phyloP scores from a whole-genome alignment of 2,113 vertebrate genomes.

The Atrichornis clamosus region DNA sequence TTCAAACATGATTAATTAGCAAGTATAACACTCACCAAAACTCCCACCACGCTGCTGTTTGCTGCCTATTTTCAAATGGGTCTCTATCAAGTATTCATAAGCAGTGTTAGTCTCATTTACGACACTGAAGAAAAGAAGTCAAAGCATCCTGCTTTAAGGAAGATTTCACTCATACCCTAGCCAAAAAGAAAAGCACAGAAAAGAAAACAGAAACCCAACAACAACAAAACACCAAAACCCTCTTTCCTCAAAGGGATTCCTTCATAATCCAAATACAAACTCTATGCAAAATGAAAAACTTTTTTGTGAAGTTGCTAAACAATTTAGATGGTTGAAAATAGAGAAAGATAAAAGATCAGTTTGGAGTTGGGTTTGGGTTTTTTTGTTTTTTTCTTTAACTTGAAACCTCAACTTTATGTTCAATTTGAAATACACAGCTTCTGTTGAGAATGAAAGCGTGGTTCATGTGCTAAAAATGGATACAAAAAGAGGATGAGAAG shows the following conservation, averaged over 20 bases:
- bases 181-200: conserved; percentile 6
- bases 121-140: conserved; percentile 32
- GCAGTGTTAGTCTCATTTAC: conserved; percentile 38
- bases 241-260: background rate
- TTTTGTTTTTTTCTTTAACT: background rate
- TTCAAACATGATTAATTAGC: conserved; percentile 73
- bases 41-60: conserved; percentile 63
- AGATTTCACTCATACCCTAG: conserved; percentile 6
- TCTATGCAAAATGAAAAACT: conserved; percentile 16
- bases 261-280: background rate
- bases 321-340: background rate
- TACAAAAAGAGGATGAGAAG: conserved; percentile 28
- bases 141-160: conserved; percentile 24
- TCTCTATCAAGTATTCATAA: conserved; percentile 51
- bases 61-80: conserved; percentile 56
- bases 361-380: background rate
- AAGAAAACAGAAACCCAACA: background rate
- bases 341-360: background rate
- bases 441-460: background rate
- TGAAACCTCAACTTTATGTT: background rate
- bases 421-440: background rate
- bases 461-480: conserved; percentile 19
- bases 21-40: conserved; percentile 72
- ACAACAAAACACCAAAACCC: background rate
- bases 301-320: background rate